Percentiles rank a stretch among this genome's conserved stretches.
phyloP scores from a whole-genome alignment of 1,140 invertebrate species.

The Drosophila ercepeae region DNA sequence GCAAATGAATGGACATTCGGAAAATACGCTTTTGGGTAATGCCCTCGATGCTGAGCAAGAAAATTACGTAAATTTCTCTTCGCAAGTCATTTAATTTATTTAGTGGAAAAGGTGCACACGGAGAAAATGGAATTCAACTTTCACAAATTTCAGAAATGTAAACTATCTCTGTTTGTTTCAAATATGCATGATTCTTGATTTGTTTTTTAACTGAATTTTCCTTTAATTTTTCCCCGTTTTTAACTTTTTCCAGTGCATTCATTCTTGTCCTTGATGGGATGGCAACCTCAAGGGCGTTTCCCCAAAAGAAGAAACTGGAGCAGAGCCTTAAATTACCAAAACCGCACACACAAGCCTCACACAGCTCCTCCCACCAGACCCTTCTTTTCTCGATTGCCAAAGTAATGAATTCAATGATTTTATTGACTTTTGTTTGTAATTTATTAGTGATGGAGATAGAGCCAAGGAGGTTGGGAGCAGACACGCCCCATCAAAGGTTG shows the following conservation, averaged over 20 bases:
- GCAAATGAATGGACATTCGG: constrained; percentile 64
- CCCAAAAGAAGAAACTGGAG: constrained; percentile 45
- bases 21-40: constrained; percentile 56
- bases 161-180: no score
- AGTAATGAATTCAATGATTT: constrained; percentile 79
- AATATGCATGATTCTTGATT: no score
- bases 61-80: constrained; percentile 71
- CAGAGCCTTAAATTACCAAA: constrained; percentile 68
- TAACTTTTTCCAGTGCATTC: constrained; percentile 2
- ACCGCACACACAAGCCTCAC: constrained; percentile 20
- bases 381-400: neutral
- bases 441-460: constrained; percentile 60
- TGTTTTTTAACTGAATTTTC: neutral
- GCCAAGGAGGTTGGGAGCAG: constrained; percentile 8
- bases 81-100: constrained; percentile 67
- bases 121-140: neutral
- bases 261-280: constrained; percentile 47
- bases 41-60: constrained; percentile 49
- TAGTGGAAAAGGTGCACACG: constrained; percentile 8
- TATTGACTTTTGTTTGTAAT: constrained; percentile 80
- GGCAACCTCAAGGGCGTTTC: constrained; percentile 63
- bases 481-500: constrained; percentile 49
- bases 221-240: neutral
- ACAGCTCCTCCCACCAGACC: neutral
- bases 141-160: no score